Evolutionary conservation across 1,140 invertebrate species (phyloP).

Genomic region (Ridgeia piscesae): DNA sequence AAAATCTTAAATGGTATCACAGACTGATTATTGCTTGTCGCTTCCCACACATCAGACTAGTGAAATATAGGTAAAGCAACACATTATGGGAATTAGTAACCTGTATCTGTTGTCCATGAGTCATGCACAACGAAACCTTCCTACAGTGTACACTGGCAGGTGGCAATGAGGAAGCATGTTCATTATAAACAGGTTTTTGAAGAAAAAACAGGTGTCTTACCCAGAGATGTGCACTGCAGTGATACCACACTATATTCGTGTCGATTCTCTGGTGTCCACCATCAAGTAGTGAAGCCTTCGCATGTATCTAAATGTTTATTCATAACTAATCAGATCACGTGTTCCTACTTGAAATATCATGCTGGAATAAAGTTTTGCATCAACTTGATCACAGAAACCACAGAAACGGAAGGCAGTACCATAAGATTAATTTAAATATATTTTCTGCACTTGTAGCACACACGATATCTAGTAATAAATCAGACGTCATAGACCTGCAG

Average conservation of each 20-base stretch:
- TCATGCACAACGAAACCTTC: background rate
- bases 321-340: background rate
- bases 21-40: background rate
- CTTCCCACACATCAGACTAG: background rate
- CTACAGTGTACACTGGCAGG: background rate
- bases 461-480: background rate
- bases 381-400: background rate
- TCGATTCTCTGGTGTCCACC: background rate
- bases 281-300: background rate
- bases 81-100: background rate
- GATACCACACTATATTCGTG: background rate
- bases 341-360: background rate
- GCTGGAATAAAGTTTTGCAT: background rate
- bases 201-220: background rate
- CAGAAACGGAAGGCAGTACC: background rate
- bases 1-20: background rate
- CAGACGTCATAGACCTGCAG: background rate
- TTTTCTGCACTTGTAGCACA: background rate
- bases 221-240: background rate
- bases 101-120: background rate
- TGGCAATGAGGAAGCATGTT: background rate
- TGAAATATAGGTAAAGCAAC: no score
- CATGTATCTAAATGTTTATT: background rate
- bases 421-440: background rate
- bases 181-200: background rate